phyloP scores from a whole-genome alignment of 2,113 vertebrate species.

The Xenopus borealis region DNA sequence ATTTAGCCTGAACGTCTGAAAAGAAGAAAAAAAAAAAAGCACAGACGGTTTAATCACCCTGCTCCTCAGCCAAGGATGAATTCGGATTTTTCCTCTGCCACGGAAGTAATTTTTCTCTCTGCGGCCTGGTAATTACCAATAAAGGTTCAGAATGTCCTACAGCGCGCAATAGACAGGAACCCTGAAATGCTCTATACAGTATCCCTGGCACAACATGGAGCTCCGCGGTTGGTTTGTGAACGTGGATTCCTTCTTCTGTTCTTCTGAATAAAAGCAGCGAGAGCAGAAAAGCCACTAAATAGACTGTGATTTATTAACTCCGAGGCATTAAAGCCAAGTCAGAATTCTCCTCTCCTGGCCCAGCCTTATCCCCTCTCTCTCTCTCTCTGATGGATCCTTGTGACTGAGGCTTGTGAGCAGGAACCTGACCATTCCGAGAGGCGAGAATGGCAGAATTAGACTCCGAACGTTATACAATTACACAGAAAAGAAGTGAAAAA shows the following conservation, averaged over 20 bases:
- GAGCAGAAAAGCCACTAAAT: constrained; percentile 8
- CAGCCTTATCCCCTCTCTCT: not conserved
- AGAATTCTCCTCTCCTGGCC: not conserved
- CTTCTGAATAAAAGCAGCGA: constrained; percentile 29
- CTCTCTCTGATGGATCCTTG: not conserved
- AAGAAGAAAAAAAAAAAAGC: no score
- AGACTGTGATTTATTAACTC: constrained; percentile 27
- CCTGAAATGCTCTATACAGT: constrained; percentile 33
- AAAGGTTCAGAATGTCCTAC: constrained; percentile 42
- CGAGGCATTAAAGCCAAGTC: constrained; percentile 29
- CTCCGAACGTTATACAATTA: no score
- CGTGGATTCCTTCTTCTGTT: not conserved
- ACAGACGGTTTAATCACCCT: constrained; percentile 4
- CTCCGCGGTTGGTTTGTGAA: not conserved
- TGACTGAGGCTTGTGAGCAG: not conserved
- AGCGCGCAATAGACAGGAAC: constrained; percentile 52
- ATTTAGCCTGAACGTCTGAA: no score
- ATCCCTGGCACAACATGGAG: constrained; percentile 35
- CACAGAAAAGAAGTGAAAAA: no score
- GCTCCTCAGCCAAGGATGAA: constrained; percentile 28
- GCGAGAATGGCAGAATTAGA: no score
- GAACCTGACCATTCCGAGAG: no score
- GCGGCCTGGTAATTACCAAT: constrained; percentile 54
- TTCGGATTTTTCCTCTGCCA: no score
- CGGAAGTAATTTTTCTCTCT: constrained; percentile 25